Evolutionary conservation across 2,888 invertebrate genomes (phyloP).

Genomic region (Helicoverpa assulta): DNA sequence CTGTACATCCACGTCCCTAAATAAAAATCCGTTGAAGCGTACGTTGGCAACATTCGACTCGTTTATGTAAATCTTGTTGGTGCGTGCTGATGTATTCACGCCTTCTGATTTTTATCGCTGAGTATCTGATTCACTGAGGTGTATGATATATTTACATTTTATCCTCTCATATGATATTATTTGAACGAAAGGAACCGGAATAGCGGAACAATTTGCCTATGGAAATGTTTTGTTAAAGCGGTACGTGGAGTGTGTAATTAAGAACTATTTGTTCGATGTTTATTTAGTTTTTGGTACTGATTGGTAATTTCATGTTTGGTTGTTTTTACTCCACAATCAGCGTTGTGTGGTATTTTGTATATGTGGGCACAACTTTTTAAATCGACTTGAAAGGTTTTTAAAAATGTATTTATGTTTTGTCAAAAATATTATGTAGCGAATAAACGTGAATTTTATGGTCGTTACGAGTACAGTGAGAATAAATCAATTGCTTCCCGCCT

Average conservation of each 20-base stretch:
- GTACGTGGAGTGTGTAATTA: slow-evolving; percentile 21
- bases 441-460: slow-evolving; percentile 23
- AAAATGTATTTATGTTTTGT: slow-evolving; percentile 4
- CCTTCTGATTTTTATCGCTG: slow-evolving; percentile 76
- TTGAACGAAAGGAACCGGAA: slow-evolving; percentile 61
- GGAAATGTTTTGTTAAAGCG: slow-evolving; percentile 34
- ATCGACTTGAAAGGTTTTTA: background rate
- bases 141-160: slow-evolving; percentile 74
- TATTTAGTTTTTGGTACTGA: slow-evolving; percentile 27
- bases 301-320: slow-evolving; percentile 19
- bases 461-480: slow-evolving; percentile 12
- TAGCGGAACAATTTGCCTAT: slow-evolving; percentile 57
- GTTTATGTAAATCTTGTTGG: slow-evolving; percentile 74
- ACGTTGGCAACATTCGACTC: slow-evolving; percentile 62
- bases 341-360: slow-evolving; percentile 6
- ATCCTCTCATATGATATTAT: slow-evolving; percentile 64
- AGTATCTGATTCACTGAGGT: slow-evolving; percentile 71
- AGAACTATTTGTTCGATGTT: slow-evolving; percentile 20
- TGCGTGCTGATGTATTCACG: slow-evolving; percentile 76
- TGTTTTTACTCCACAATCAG: background rate
- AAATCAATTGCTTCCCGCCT: slow-evolving; percentile 23
- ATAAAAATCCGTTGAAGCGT: slow-evolving; percentile 62
- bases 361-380: background rate
- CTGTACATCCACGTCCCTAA: slow-evolving; percentile 50
- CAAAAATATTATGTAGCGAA: slow-evolving; percentile 11